Evolutionary conservation across 2,797 vertebrate species (phyloP).

Genomic region (Amazona finschi): DNA sequence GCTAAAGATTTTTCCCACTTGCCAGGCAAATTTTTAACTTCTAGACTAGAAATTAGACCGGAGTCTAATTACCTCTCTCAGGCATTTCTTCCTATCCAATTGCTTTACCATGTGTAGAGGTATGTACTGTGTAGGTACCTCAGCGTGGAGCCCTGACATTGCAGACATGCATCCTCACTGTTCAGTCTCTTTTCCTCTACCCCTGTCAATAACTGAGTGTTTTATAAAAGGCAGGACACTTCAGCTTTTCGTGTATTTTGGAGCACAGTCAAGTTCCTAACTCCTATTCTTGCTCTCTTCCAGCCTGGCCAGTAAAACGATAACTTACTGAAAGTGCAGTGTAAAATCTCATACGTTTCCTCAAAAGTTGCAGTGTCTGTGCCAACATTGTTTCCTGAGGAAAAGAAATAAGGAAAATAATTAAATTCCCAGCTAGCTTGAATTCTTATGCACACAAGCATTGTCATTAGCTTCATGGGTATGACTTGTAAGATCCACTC

Average conservation of each 20-base stretch:
- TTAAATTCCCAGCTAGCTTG: background rate
- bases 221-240: background rate
- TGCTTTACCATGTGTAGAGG: background rate
- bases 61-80: background rate
- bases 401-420: background rate
- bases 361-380: background rate
- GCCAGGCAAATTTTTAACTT: background rate
- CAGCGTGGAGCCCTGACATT: background rate
- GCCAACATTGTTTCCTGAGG: background rate
- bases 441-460: background rate
- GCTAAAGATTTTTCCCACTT: background rate
- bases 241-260: background rate
- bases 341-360: background rate
- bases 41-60: background rate
- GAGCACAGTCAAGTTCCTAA: background rate
- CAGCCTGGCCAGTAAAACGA: background rate
- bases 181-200: background rate
- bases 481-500: background rate
- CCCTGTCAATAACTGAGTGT: background rate
- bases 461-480: background rate
- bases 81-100: background rate
- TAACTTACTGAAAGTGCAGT: background rate
- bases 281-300: background rate
- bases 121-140: accelerated
- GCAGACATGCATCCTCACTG: background rate